These are phyloP conservation scores for Acholoe squamosa DNA, from an alignment of 2,888 invertebrate genomes.

Conservation along the genomic window DNA sequence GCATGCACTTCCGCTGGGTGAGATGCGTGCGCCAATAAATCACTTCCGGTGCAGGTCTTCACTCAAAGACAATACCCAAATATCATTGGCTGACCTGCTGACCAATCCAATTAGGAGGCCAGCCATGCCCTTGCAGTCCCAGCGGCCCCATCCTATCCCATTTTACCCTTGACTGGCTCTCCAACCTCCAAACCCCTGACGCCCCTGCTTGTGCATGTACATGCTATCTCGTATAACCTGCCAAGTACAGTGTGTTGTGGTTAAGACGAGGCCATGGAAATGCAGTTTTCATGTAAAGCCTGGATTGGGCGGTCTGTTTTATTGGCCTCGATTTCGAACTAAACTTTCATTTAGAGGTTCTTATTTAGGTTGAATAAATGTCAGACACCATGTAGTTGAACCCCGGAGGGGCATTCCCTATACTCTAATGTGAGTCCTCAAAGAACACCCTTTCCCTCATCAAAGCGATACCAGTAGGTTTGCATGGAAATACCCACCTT, in stretches of 20 bases:
- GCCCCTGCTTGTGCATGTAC: background rate
- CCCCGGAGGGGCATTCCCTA: too few species aligned
- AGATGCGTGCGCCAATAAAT: conserved; percentile 26
- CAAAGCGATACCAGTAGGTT: too few species aligned
- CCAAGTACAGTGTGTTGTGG: background rate
- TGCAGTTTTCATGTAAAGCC: too few species aligned
- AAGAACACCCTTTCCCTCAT: too few species aligned
- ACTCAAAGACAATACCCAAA: conserved; percentile 32
- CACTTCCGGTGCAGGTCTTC: conserved; percentile 13
- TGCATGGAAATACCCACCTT: too few species aligned
- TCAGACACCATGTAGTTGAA: background rate
- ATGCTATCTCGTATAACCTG: background rate
- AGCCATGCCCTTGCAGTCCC: background rate
- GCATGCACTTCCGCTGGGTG: background rate
- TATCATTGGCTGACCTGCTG: conserved; percentile 4
- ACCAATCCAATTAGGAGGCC: conserved; percentile 20
- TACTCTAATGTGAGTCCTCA: too few species aligned
- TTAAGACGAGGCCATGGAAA: background rate
- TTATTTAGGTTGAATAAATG: background rate
- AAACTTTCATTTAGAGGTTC: too few species aligned
- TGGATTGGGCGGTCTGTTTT: too few species aligned
- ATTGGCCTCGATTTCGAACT: too few species aligned
- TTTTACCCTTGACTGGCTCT: background rate
- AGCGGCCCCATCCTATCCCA: background rate
- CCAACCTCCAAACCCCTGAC: background rate